Base-by-base conservation (phyloP, 1,140 invertebrate species). In the Drosophila kohkoa region DNA sequence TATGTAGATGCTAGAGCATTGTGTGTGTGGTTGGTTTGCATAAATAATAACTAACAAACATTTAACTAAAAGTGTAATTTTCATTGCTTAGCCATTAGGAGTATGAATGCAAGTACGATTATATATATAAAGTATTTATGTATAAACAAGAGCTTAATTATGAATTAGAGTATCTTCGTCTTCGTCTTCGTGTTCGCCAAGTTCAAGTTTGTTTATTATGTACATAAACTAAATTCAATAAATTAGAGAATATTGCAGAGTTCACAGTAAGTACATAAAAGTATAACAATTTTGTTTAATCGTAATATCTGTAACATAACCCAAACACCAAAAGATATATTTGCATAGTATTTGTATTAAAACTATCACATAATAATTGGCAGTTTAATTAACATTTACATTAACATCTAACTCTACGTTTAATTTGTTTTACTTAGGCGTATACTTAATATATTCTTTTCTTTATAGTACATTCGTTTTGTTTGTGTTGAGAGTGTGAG, bases 331-430 rank as follows among this genome's bases (percentile, higher is more conserved):
- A 60, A 75, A 81, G 28, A 81, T 55, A 55, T 30, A 32, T 48
- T 13, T 59, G 38, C 16, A 62, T 76, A 58, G 72, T 83, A 57
- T 70, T 59, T 88, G 59, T 82, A 75, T 87, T 83, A 67, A 87
- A 89, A 89, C 83, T 87, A 87, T 89, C 85, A 89, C 85, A 89
- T 89, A 89, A 81, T 89, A 89, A 89, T 89, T 89, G 85, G 85
- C 85, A 89, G 85, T 89, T 89, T 81, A 81, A 86, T 81, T 62
- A 63, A 62, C 66, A 75, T 73, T 77, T 75, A 25, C 71, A 54
- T 69, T 82, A 46, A 15, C 28, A 49, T 38, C 74, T 54, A 59
- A 20, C 41, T 65, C 66, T 69, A 58, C 5, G 13, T 55, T 75
- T 54, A 69, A 66, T 86, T 79, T 72, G 57, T 63, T 48, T 74